Conservation (phyloP, 2,888 invertebrate genomes). For the Scelioninae gen. 2 region DNA sequence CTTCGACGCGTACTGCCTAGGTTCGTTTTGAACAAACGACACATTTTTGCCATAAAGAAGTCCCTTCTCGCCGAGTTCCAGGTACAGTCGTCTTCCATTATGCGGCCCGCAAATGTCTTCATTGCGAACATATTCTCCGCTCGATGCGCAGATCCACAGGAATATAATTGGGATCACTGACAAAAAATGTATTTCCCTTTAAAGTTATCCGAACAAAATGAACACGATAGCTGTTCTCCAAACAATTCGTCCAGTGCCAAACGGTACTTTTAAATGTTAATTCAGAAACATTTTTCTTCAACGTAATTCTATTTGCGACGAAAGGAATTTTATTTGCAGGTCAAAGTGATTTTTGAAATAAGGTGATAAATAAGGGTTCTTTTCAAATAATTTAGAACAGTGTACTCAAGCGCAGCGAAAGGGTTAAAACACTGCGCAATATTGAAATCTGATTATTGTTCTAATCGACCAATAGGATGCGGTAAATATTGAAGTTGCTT, state of each 20-base stretch:
- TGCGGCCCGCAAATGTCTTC: conserved; percentile 74
- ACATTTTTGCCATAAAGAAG: conserved; percentile 73
- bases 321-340: no score
- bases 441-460: no score
- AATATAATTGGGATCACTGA: conserved; percentile 58
- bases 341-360: no score
- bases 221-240: background rate
- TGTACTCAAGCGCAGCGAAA: no score
- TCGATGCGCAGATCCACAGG: conserved; percentile 53
- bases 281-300: no score
- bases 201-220: background rate
- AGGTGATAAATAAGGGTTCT: no score
- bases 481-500: no score
- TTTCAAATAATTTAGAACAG: background rate
- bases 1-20: conserved; percentile 63
- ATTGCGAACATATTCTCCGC: conserved; percentile 68
- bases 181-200: conserved; percentile 1
- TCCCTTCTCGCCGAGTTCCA: conserved; percentile 74
- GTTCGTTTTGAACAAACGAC: conserved; percentile 66
- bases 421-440: no score
- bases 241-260: no score
- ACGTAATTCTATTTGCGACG: no score
- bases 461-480: no score
- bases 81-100: conserved; percentile 73
- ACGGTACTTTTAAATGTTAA: no score